Percentiles rank a stretch among this genome's conserved stretches.
Evolutionary conservation across 2,113 vertebrate species (phyloP).

Genomic region (Notothenia rossii): DNA sequence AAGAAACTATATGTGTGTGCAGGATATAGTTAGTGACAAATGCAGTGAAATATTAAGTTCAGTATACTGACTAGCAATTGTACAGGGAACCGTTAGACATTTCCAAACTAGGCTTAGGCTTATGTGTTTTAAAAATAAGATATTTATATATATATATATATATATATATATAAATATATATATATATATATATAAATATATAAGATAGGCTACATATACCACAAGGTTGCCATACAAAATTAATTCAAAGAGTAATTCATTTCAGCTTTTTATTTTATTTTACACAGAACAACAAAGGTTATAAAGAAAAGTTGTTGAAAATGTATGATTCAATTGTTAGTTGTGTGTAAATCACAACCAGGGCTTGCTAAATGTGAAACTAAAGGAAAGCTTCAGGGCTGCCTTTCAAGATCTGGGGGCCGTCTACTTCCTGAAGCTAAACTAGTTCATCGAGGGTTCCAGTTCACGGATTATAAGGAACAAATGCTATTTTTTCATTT

Average conservation of each 20-base stretch:
- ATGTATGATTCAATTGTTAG: not conserved
- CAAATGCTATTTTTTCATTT: not conserved
- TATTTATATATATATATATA: not conserved
- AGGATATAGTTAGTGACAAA: not conserved
- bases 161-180: not conserved
- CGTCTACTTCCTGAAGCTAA: constrained; percentile 74
- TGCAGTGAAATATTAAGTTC: constrained; percentile 15
- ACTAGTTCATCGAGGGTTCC: constrained; percentile 20
- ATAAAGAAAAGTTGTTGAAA: not conserved
- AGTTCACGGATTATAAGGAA: not conserved
- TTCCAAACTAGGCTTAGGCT: too few relatives aligned
- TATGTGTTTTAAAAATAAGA: too few relatives aligned
- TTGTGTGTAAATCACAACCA: constrained; percentile 11
- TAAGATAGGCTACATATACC: constrained; percentile 3
- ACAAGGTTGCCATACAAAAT: not conserved
- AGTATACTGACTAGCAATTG: too few relatives aligned
- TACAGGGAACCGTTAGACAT: too few relatives aligned
- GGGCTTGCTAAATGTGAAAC: constrained; percentile 24
- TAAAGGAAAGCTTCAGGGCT: constrained; percentile 36
- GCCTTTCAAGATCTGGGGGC: constrained; percentile 42
- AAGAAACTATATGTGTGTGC: not conserved
- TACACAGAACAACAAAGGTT: not conserved
- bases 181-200: not conserved
- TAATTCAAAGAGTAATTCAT: not conserved
- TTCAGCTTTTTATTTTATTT: not conserved